A percentile compares a stretch with the other conserved stretches of the same genome.
Conservation (phyloP, 1,140 invertebrate species). For the Lanistes nyassanus region DNA sequence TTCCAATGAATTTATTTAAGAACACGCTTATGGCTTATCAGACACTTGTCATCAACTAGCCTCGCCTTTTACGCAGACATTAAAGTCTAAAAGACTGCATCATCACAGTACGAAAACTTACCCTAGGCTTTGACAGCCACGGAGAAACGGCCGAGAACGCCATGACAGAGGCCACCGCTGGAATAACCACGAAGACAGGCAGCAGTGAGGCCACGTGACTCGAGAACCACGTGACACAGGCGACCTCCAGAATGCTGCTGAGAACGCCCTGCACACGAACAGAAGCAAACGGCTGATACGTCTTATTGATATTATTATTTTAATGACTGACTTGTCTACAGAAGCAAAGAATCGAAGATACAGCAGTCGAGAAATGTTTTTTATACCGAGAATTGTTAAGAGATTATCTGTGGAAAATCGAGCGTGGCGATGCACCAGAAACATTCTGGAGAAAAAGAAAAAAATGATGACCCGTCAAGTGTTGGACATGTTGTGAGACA, state of each 20-base stretch:
- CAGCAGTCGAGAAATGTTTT: background rate
- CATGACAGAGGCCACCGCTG: conserved; percentile 31
- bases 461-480: background rate
- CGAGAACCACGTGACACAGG: conserved; percentile 36
- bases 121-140: conserved; percentile 8
- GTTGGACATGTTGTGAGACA: background rate
- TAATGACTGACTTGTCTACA: background rate
- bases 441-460: background rate
- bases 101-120: conserved; percentile 12
- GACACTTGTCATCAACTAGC: no score
- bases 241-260: conserved; percentile 29
- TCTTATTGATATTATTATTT: background rate
- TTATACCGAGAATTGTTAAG: background rate
- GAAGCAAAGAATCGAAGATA: background rate
- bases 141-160: conserved; percentile 18
- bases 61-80: no score
- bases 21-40: no score
- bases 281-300: background rate
- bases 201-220: conserved; percentile 29
- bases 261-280: conserved; percentile 31
- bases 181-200: conserved; percentile 38
- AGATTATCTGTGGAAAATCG: background rate
- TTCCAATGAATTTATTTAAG: no score
- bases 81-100: no score
- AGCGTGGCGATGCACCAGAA: background rate